Conservation (phyloP, 2,113 vertebrate genomes). For the Vanacampus margaritifer region DNA sequence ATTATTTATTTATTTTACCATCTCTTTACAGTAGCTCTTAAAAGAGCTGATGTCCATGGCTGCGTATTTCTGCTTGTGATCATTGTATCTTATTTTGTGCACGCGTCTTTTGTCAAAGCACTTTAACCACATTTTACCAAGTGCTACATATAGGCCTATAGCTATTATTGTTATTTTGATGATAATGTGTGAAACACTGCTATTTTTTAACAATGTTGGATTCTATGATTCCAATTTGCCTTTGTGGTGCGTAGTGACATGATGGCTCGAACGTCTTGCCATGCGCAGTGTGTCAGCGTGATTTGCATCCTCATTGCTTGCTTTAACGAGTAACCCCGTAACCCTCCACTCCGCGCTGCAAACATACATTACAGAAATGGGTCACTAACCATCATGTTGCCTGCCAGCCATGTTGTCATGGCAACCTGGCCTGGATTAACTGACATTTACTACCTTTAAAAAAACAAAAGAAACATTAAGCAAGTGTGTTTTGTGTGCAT, state of each 20-base stretch:
- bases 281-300: slow-evolving; percentile 12
- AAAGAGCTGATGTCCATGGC: no score
- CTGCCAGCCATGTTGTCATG: slow-evolving; percentile 65
- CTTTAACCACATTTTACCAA: background rate
- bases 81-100: no score
- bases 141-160: background rate
- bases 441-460: slow-evolving; percentile 21
- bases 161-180: background rate
- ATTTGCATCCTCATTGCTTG: slow-evolving; percentile 21
- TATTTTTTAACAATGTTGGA: background rate
- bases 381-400: slow-evolving; percentile 64
- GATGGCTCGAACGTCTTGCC: slow-evolving; percentile 9
- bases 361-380: slow-evolving; percentile 64
- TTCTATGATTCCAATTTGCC: background rate
- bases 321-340: slow-evolving; percentile 29
- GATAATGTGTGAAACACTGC: background rate
- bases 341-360: slow-evolving; percentile 19
- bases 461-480: slow-evolving; percentile 11
- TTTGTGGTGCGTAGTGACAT: background rate
- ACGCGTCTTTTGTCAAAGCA: no score
- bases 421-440: slow-evolving; percentile 56
- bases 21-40: no score
- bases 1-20: no score
- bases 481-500: background rate
- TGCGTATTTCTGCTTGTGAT: no score